phyloP scores from a whole-genome alignment of 2,797 vertebrate species.

The Syncerus caffer region DNA sequence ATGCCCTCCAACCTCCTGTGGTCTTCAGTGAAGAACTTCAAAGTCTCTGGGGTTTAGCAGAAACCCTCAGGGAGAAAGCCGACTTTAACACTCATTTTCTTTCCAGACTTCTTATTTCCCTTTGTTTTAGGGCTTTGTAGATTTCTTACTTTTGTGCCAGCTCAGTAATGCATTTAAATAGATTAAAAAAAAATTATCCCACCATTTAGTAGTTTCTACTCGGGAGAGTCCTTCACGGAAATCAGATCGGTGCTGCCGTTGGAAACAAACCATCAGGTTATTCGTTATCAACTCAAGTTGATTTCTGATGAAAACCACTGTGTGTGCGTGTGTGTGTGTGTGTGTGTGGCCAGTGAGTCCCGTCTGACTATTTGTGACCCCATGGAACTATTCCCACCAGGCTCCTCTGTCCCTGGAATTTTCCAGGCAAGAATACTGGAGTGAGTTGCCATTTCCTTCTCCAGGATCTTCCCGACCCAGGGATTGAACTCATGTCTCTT shows the following conservation, averaged over 20 bases:
- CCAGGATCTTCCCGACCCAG: not conserved
- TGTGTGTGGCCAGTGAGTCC: not conserved
- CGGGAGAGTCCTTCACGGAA: not conserved
- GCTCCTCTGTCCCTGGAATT: not conserved
- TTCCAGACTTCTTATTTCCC: not conserved
- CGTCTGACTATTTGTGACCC: not conserved
- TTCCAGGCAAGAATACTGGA: not conserved
- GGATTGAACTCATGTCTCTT: not conserved
- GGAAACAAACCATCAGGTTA: not conserved
- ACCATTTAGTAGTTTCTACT: not conserved
- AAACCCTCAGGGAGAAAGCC: not conserved
- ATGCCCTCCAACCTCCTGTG: not conserved
- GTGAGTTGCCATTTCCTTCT: not conserved
- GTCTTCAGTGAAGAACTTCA: not conserved
- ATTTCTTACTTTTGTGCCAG: not conserved
- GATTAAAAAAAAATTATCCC: not conserved
- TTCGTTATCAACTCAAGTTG: constrained; percentile 10
- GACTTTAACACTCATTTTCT: not conserved
- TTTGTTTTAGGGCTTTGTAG: not conserved
- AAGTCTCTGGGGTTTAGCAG: not conserved
- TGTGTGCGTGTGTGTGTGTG: not conserved
- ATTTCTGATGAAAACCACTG: constrained; percentile 10
- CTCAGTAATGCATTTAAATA: constrained; percentile 8
- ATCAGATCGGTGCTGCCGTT: not conserved
- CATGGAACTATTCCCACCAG: not conserved